Base-by-base conservation (phyloP, 1,140 invertebrate genomes). In the Drosophila jambulina region DNA sequence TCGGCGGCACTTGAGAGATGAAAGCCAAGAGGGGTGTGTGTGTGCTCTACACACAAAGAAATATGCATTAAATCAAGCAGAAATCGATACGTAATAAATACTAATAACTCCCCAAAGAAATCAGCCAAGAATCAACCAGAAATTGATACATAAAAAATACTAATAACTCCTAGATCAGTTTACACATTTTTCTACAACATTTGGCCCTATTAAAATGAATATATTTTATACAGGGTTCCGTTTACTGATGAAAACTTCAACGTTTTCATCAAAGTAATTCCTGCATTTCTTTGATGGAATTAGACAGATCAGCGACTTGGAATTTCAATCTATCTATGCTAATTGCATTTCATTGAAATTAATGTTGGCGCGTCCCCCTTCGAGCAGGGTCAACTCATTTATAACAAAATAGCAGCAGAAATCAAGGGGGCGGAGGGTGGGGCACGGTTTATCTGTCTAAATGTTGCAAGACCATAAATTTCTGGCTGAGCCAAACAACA, bases 311-410 rank as follows among this genome's bases (percentile, higher is more conserved):
- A 21, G n/a, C 27, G 27, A 32, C 67, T 48, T 42, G 69, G 69
- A 59, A 72, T 72, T 72, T 72, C 69, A 45, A 72, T 72, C 54
- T 60, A 51, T 72, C 53, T 72, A 59, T 72, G 69, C 69, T 72
- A 72, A 72, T 72, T 72, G 69, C 69, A 72, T 72, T 72, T 72
- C 67, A 51, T 72, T 72, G 69, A 72, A 72, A 72, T 72, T 72
- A 72, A 72, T 72, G 67, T 59, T 42, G 67, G 34, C 65, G 69
- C 69, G 19, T 71, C 27, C 45, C 34, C 36, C 54, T 49, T 70
- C 29, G 45, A 19, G 53, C 69, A 72, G 69, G 69, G 67, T 72
- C 69, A 72, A 60, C 53, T 51, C 69, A 29, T 72, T 72, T 72
- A 72, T 72, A 51, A 68, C 19, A 29, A 19, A 27, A n/a, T 3